Evolutionary conservation across 2,113 vertebrate genomes (phyloP), one percentile per base, ranked within the genome.

Genomic region (Dicentrarchus labrax): DNA sequence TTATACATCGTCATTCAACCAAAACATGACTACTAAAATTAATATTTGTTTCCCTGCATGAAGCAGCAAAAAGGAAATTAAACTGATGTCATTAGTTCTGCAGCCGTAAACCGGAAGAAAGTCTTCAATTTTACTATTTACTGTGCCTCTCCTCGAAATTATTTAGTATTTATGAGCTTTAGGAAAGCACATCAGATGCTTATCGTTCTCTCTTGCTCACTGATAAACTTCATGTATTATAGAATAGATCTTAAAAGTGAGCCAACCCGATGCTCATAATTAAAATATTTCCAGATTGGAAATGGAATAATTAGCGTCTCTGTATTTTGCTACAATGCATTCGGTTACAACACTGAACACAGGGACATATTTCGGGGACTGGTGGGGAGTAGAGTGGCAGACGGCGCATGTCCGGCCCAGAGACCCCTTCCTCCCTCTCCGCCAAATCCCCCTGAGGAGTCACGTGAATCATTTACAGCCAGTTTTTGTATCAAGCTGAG

Each of bases 381-480:
- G 75, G 3, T 56, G 56, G 57, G 22, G 67, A 53, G 51, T 0
- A 7, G n/a, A 81, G 86, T 56, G 59, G 81, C 88, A 90, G 88
- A 86, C 88, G 76, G 86, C 64, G 82, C 0, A 5, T 43, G 50
- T 69, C 74, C 71, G 6, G 73, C 84, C 84, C 50, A 85, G 38
- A 86, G 73, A 83, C 54, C 86, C 69, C 30, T 59, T 9, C 2
- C 39, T 62, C 47, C 66, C 17, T 1, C 64, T 38, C 62, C 22
- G 85, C 83, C 85, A 87, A 82, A 86, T 66, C 72, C 61, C 79
- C 69, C 73, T 16, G 47, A 57, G 69, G 76, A 72, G 66, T 62
- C 88, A 75, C 36, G 22, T 75, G 80, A 41, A 61, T 73, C 56
- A 1, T 60, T 51, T 39, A 6, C 36, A 56, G 77, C 73, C 76